Base-by-base conservation (phyloP, 1,140 invertebrate species). In the Drosophila mojavensis region DNA sequence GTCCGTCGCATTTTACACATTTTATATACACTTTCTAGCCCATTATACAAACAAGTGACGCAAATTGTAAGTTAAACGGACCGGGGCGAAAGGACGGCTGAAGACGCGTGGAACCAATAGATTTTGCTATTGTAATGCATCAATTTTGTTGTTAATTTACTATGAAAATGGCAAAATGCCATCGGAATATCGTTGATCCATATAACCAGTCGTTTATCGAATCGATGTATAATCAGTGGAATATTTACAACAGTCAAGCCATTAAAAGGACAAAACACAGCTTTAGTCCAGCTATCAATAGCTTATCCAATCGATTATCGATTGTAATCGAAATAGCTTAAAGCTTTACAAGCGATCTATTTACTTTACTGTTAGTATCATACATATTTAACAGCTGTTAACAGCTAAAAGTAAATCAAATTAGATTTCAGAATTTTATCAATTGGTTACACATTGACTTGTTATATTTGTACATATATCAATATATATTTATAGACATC, bases 31-130 rank as follows among this genome's bases (percentile, higher is more conserved):
- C 54, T 48, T 20, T 50, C 28, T 39, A 50, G 70, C 65, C 55
- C 66, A 75, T 72, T 71, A 76, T 76, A 77, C 65, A 71, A 81
- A 82, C 79, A 82, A 76, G 71, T 82, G 79, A 82, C 75, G 79
- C 51, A 79, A 82, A 79, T 79, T 75, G 51, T 24, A 15, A 17
- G 1, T 51, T n/a, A 13, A 11, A 11, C 13, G 5, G 24, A 7
- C 1, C 9, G 5, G 24, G 50, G 2, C n/a, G 10, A 5, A n/a
- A 36, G 50, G 10, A 39, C 36, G 24, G 2, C 26, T 13, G 6
- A 20, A 28, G 5, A 13, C 33, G 17, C 13, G 9, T 28, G 41
- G 15, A 65, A 56, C 63, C 41, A 65, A 65, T 65, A 17, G 41
- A 39, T 39, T 59, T 28, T n/a, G 45, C 30, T 20, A n/a, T 15